Evolutionary conservation across 1,140 invertebrate genomes (phyloP).

Genomic region (Scylla paramamosain): DNA sequence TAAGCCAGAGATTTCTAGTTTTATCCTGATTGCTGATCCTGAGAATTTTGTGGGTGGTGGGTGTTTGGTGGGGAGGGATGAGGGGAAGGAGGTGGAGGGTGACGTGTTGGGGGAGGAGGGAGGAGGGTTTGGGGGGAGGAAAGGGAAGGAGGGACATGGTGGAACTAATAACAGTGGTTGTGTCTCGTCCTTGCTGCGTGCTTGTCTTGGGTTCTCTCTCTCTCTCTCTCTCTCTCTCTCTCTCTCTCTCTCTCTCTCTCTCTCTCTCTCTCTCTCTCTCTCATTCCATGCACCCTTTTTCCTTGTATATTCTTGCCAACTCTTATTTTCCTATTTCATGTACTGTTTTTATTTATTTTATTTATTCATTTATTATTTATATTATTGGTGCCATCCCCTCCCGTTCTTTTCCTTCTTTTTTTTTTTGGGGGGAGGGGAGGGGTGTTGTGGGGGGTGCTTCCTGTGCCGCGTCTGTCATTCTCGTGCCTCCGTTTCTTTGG

Average conservation of each 20-base stretch:
- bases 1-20: no score
- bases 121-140: neutral
- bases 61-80: no score
- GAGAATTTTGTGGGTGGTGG: no score
- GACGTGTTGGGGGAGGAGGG: neutral
- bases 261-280: neutral
- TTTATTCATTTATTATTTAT: neutral
- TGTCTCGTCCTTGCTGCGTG: neutral
- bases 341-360: neutral
- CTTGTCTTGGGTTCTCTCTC: no score
- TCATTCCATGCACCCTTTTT: neutral
- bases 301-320: neutral
- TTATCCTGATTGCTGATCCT: no score
- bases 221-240: neutral
- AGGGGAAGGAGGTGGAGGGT: no score
- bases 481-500: neutral
- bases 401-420: neutral
- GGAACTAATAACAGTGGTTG: conserved; percentile 2
- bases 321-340: neutral
- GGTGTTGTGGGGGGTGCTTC: no score
- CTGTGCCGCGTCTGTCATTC: neutral
- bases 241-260: conserved; percentile 3
- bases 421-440: neutral
- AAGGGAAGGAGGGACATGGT: neutral
- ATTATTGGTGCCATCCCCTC: neutral